Evolutionary conservation across 1,140 invertebrate species (phyloP), one percentile per base, ranked within the genome.

Genomic region (Ips typographus): DNA sequence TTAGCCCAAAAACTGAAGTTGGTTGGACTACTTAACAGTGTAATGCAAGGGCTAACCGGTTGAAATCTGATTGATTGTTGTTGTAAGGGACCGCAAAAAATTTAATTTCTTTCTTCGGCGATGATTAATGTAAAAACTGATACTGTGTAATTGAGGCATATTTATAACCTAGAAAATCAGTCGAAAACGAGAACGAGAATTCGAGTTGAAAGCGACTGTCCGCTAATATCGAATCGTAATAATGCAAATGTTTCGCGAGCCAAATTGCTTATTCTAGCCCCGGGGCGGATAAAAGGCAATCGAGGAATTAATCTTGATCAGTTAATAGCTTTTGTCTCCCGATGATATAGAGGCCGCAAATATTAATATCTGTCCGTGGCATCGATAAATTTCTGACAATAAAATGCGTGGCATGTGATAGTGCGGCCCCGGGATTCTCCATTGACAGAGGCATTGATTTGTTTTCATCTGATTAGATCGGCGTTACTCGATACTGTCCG

Each of bases 241-340:
- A 22, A 49, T 49, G 44, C 44, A 49, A 49, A 49, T 49, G 44
- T 6, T 22, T 8, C 7, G 22, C 44, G 6, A 3, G 44, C 44
- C 7, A 49, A 49, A 49, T 49, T 49, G 44, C 44, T 42, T 43
- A 55, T 49, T 38, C 44, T 52, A 41, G 40, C 65, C 65, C 39
- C n/a, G 38, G 40, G 47, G 43, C 37, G 52, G 60, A 68, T 68
- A 60, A 58, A 68, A 60, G 47, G 3, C 52, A 60, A 68, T 68
- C 57, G 56, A 68, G 65, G 60, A 60, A 68, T 68, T 68, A 68
- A 68, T 68, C 65, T 56, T 60, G 44, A 53, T 49, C 56, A 60
- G 65, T 60, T 68, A 68, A 68, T 68, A 53, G 65, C 65, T 68
- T 68, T 68, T 68, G 65, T 68, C 65, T 68, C 56, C 51, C 39